Conservation (phyloP, 2,888 invertebrate genomes). For the Ichneumoninae sp. region DNA sequence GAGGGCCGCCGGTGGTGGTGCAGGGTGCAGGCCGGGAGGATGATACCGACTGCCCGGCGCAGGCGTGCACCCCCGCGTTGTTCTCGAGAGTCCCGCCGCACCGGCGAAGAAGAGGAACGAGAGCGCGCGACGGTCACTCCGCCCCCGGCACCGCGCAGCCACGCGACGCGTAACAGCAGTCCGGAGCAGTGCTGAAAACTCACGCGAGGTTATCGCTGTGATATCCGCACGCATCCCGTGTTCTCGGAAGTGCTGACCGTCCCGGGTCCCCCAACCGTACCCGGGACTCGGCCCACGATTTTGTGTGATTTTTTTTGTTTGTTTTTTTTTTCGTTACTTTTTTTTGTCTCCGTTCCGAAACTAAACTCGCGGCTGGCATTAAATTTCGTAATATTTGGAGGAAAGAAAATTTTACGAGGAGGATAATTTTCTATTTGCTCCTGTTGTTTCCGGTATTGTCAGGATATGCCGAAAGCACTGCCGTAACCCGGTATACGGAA, state of each 20-base stretch:
- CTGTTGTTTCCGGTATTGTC: not conserved
- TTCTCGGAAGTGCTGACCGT: constrained; percentile 2
- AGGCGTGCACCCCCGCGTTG: constrained; percentile 79
- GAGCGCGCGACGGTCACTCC: constrained; percentile 73
- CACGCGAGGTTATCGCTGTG: constrained; percentile 23
- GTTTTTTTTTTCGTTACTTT: not conserved
- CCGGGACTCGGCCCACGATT: constrained; percentile 46
- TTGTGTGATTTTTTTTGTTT: not conserved
- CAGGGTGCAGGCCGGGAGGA: constrained; percentile 39
- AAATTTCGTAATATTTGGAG: not conserved
- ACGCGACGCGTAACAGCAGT: constrained; percentile 69
- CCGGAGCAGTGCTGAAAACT: constrained; percentile 16
- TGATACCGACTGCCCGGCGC: constrained; percentile 73
- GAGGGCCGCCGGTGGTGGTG: constrained; percentile 50
- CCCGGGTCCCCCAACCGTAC: constrained; percentile 19
- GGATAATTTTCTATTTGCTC: not conserved
- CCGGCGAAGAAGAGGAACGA: constrained; percentile 81
- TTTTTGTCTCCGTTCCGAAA: not conserved
- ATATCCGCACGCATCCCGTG: constrained; percentile 21
- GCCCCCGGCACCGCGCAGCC: constrained; percentile 82
- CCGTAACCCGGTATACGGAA: constrained; percentile 6
- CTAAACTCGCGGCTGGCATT: not conserved
- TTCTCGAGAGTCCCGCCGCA: constrained; percentile 79
- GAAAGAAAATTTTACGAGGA: not conserved
- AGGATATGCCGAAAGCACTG: not conserved